phyloP scores from a whole-genome alignment of 2,888 invertebrate genomes.

The Lithophane ornitopus region DNA sequence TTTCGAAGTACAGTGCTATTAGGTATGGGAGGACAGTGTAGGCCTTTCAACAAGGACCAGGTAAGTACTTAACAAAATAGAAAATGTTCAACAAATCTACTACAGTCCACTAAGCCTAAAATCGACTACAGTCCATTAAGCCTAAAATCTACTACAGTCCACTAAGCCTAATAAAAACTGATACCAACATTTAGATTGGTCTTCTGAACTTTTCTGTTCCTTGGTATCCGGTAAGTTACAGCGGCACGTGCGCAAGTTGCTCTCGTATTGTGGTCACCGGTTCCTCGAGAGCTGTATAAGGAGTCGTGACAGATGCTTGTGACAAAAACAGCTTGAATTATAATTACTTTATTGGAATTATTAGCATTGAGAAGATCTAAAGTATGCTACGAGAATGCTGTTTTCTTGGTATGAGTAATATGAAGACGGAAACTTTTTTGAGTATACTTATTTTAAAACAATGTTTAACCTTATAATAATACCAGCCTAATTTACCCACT shows the following conservation, averaged over 20 bases:
- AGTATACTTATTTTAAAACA: not conserved
- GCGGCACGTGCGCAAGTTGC: slow-evolving; percentile 50
- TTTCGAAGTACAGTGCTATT: too few species aligned
- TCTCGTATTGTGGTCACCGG: slow-evolving; percentile 50
- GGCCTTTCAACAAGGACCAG: too few species aligned
- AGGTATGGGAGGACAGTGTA: too few species aligned
- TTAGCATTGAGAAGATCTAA: slow-evolving; percentile 23
- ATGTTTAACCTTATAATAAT: not conserved
- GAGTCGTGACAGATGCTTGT: slow-evolving; percentile 53
- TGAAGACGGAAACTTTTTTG: slow-evolving; percentile 3
- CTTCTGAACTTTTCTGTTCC: slow-evolving; percentile 17
- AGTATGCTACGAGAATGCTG: not conserved
- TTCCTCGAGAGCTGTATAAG: slow-evolving; percentile 32
- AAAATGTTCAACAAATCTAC: too few species aligned
- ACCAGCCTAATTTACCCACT: not conserved
- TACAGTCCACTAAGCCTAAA: too few species aligned
- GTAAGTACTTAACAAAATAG: too few species aligned
- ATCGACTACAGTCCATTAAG: too few species aligned
- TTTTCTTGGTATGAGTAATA: not conserved
- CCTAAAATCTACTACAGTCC: too few species aligned
- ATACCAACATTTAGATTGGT: not conserved
- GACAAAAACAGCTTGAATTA: slow-evolving; percentile 47
- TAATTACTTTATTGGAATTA: slow-evolving; percentile 57
- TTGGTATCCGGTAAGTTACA: slow-evolving; percentile 14
- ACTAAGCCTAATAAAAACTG: too few species aligned